Conservation (phyloP, 2,113 vertebrate species). For the Eptatretus burgeri region DNA sequence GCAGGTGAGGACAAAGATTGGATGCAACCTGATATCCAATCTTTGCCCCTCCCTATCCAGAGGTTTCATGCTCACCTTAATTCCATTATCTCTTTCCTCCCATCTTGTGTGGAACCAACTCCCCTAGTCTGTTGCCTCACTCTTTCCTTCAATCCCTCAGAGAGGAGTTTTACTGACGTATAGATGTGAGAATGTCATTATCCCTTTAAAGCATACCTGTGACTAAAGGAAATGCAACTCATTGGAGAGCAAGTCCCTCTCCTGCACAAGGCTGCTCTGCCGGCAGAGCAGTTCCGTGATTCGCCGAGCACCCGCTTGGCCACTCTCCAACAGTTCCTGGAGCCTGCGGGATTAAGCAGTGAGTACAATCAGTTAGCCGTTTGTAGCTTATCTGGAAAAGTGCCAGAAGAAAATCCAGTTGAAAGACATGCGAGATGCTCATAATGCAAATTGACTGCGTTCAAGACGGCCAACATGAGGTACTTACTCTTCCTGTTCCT, state of each 20-base stretch:
- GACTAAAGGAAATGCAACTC: conserved; percentile 26
- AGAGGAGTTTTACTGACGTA: not conserved
- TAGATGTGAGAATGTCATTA: not conserved
- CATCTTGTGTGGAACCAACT: not conserved
- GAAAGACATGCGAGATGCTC: no score
- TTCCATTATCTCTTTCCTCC: not conserved
- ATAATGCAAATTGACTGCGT: no score
- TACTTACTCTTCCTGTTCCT: no score
- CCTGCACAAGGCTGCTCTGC: conserved; percentile 48
- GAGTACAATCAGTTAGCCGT: no score
- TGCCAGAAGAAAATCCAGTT: no score
- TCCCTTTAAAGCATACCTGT: conserved; percentile 21
- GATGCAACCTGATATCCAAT: not conserved
- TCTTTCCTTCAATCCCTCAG: not conserved
- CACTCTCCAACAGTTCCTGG: conserved; percentile 50
- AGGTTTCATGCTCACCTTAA: not conserved
- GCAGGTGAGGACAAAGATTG: no score
- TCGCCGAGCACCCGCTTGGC: conserved; percentile 55
- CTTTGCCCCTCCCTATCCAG: not conserved
- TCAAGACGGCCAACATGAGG: no score
- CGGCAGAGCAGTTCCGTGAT: conserved; percentile 47
- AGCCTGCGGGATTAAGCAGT: conserved; percentile 21
- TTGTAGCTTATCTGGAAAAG: no score
- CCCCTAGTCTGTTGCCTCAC: not conserved
- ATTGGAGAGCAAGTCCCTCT: conserved; percentile 34